phyloP scores from a whole-genome alignment of 2,797 vertebrate species.

The Scolopax bukidnonensis region DNA sequence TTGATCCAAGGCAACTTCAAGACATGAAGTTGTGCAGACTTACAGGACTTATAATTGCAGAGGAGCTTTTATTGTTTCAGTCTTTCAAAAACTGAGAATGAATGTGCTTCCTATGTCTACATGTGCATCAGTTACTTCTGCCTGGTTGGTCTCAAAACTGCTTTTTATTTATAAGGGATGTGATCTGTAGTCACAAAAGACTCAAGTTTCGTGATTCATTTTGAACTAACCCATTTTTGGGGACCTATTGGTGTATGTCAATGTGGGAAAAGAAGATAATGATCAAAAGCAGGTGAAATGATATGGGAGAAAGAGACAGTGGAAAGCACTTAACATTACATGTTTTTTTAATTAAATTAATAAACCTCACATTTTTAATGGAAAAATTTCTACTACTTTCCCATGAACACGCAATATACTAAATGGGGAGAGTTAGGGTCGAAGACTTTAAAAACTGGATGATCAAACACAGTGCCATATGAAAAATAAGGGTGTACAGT shows the following conservation, averaged over 20 bases:
- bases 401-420: neutral
- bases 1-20: neutral
- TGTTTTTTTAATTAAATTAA: neutral
- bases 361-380: neutral
- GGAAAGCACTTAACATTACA: neutral
- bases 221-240: neutral
- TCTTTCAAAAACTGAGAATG: neutral
- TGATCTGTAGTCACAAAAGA: rapidly evolving
- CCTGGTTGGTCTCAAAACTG: neutral
- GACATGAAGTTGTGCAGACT: neutral
- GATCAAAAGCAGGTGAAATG: neutral
- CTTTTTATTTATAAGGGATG: neutral
- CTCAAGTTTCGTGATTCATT: neutral
- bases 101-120: neutral
- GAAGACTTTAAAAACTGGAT: neutral
- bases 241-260: neutral
- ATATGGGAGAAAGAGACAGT: neutral
- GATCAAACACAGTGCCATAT: neutral
- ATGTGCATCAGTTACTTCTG: neutral
- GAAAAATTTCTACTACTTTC: neutral
- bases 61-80: neutral
- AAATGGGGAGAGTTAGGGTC: neutral
- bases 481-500: neutral
- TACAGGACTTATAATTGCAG: neutral
- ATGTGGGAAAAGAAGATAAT: neutral